Conservation (phyloP, 30 jellyfish, hydroid and myxozoan species). For the Morbakka virulenta region DNA sequence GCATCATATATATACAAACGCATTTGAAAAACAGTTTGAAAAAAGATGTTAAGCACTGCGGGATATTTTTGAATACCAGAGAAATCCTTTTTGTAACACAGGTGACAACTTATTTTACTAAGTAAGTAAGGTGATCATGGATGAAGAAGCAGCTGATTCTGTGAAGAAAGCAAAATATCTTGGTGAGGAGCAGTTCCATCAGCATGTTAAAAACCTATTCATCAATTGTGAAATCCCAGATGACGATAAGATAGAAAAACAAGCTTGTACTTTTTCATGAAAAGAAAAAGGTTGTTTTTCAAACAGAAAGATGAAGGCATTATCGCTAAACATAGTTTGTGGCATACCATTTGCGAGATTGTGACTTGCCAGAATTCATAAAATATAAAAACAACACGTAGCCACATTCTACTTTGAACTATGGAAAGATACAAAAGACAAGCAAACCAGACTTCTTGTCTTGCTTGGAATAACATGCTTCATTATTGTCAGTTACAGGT, state of each 20-base stretch:
- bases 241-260: background rate
- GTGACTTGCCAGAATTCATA: background rate
- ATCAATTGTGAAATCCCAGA: too few species aligned
- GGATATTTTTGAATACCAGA: background rate
- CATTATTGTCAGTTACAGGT: background rate
- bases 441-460: conserved; percentile 6
- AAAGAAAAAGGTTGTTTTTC: background rate
- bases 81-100: background rate
- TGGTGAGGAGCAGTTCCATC: background rate
- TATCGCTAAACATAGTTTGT: background rate
- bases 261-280: background rate
- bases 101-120: background rate
- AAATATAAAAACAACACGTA: background rate
- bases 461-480: conserved; percentile 7
- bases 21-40: too few species aligned
- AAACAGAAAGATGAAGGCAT: too few species aligned
- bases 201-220: too few species aligned
- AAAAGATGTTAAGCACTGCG: too few species aligned
- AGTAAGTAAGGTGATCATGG: background rate
- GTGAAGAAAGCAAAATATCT: background rate
- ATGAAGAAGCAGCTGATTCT: conserved; percentile 3
- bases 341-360: background rate
- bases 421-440: conserved; percentile 12
- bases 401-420: conserved; percentile 4
- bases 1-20: too few species aligned